A percentile compares a stretch with the other conserved stretches of the same genome.
Conservation (phyloP, 1,140 invertebrate species). For the Bombus polaris region DNA sequence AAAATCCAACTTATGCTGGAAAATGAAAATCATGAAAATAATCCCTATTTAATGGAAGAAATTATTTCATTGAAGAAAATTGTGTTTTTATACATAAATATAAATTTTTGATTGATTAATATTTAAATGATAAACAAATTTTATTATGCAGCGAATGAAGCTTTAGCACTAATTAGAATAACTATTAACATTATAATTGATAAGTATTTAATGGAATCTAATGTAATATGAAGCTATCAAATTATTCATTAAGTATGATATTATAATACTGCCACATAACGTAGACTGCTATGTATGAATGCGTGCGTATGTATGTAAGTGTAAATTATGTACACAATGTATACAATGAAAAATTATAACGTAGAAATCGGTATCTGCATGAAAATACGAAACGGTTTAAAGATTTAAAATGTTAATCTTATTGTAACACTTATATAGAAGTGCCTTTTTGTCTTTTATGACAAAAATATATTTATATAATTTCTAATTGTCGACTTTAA, state of each 20-base stretch:
- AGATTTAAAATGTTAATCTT: conserved; percentile 13
- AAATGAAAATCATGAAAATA: conserved; percentile 81
- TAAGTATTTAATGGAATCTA: conserved; percentile 63
- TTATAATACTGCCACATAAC: conserved; percentile 75
- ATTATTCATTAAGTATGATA: conserved; percentile 62
- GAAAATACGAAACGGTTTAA: conserved; percentile 12
- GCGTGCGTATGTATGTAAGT: conserved; percentile 9
- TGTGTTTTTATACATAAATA: conserved; percentile 46
- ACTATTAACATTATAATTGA: conserved; percentile 46
- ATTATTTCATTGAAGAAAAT: conserved; percentile 45
- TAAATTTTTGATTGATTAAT: conserved; percentile 42
- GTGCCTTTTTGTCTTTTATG: conserved; percentile 58
- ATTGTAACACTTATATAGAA: conserved; percentile 53
- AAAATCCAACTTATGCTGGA: conserved; percentile 97
- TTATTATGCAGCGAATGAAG: conserved; percentile 29
- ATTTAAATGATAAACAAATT: conserved; percentile 33
- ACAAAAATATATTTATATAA: conserved; percentile 42
- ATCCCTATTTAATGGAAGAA: neutral
- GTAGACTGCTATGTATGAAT: conserved; percentile 64
- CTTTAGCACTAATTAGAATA: conserved; percentile 42
- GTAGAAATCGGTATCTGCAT: conserved; percentile 18
- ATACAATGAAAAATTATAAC: conserved; percentile 31
- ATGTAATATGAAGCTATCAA: conserved; percentile 63
- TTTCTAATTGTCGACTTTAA: conserved; percentile 34
- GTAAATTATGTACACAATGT: conserved; percentile 50